Evolutionary conservation across 2,113 vertebrate species (phyloP).

Genomic region (Rhinopithecus roxellana): DNA sequence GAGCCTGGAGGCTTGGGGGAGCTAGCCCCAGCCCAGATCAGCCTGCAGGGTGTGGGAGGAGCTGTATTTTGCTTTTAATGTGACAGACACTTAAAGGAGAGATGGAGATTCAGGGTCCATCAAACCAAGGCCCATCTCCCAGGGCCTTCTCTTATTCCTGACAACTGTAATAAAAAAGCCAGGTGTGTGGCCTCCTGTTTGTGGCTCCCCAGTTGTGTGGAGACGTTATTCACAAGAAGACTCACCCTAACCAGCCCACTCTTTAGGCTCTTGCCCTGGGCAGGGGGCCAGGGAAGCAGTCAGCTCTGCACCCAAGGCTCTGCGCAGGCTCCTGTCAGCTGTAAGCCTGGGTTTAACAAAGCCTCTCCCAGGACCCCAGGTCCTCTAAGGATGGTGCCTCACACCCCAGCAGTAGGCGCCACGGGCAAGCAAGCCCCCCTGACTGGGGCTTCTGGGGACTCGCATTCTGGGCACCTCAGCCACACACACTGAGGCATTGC

Average conservation of each 20-base stretch:
- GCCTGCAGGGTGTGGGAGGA: background rate
- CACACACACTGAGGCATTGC: background rate
- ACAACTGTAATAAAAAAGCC: constrained; percentile 84
- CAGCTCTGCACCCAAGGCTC: background rate
- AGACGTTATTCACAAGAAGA: constrained; percentile 81
- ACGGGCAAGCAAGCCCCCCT: background rate
- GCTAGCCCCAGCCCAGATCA: background rate
- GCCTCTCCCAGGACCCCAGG: background rate
- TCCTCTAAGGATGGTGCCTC: fast-evolving
- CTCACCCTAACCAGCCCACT: constrained; percentile 75
- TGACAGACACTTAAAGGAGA: constrained; percentile 83
- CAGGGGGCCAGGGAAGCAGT: fast-evolving
- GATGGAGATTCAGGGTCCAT: constrained; percentile 77
- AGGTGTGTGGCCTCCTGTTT: constrained; percentile 81
- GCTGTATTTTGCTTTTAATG: constrained; percentile 82
- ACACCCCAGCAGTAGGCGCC: fast-evolving
- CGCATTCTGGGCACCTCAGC: background rate
- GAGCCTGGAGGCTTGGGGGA: background rate
- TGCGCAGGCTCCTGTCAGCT: fast-evolving
- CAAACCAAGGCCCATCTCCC: constrained; percentile 73
- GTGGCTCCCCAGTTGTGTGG: constrained; percentile 79
- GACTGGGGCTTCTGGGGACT: background rate
- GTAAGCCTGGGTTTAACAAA: background rate
- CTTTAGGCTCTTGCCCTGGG: background rate
- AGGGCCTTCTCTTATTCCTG: constrained; percentile 76